These are phyloP conservation scores for Brachionus plicatilis DNA, from an alignment of 1,140 invertebrate species.

Conservation along the genomic window DNA sequence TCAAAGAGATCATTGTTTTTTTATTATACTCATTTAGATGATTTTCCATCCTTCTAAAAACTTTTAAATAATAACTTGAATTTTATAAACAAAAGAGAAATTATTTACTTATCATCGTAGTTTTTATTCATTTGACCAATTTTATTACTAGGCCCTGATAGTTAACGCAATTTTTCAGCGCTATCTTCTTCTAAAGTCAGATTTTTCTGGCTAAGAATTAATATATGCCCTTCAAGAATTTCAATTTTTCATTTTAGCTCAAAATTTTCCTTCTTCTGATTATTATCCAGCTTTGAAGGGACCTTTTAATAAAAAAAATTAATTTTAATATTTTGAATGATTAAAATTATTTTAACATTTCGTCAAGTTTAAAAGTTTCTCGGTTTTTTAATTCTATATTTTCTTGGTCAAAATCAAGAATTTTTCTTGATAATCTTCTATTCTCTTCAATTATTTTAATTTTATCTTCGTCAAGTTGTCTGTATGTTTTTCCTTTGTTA, in stretches of 20 bases:
- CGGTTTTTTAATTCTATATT: background rate
- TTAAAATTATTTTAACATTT: background rate
- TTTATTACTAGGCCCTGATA: background rate
- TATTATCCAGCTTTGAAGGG: background rate
- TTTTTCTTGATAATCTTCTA: background rate
- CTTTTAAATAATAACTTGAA: background rate
- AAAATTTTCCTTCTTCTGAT: background rate
- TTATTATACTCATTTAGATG: background rate
- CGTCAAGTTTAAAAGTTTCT: background rate
- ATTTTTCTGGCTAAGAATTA: background rate
- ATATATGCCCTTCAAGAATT: background rate
- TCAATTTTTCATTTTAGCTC: background rate
- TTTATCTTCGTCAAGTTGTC: background rate
- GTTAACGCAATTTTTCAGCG: background rate
- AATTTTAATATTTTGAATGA: background rate
- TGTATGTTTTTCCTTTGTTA: background rate
- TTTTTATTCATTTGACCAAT: background rate
- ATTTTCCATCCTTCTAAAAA: background rate
- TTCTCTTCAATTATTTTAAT: background rate
- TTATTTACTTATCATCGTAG: background rate
- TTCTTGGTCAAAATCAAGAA: background rate
- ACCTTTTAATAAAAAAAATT: background rate
- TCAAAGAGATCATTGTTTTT: background rate
- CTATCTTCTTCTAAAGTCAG: background rate
- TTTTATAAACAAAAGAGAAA: background rate